Percentiles rank a stretch among this genome's conserved stretches.
These are phyloP conservation scores for Gymnothorax reevesii DNA, from an alignment of 2,797 vertebrate genomes.

Conservation along the genomic window DNA sequence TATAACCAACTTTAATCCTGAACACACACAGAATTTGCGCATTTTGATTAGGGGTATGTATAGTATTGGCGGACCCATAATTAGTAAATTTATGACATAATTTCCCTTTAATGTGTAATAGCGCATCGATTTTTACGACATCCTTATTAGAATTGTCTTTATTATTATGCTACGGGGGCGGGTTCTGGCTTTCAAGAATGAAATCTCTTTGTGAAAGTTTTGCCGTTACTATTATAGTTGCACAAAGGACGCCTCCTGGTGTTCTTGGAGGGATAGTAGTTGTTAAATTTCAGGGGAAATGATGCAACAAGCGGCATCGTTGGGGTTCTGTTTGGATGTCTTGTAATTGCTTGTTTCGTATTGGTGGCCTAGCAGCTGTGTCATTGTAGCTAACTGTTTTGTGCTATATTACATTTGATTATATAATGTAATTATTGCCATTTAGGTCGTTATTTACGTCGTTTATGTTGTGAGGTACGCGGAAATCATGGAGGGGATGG, in stretches of 20 bases:
- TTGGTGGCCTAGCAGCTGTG: not conserved
- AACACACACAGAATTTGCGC: not conserved
- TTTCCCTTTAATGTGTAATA: not conserved
- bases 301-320: not conserved
- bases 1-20: not conserved
- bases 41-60: not conserved
- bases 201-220: not conserved
- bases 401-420: no score
- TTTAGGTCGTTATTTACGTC: not conserved
- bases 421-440: not conserved
- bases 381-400: not conserved
- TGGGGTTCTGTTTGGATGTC: not conserved
- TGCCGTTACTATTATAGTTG: not conserved
- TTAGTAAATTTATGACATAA: not conserved
- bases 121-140: not conserved
- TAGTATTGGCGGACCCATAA: not conserved
- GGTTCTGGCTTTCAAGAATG: not conserved
- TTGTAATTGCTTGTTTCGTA: not conserved
- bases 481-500: not conserved
- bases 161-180: not conserved
- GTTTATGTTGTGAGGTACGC: not conserved
- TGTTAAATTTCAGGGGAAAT: slow-evolving; percentile 1
- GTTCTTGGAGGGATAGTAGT: slow-evolving; percentile 19
- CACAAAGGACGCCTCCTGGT: slow-evolving; percentile 44
- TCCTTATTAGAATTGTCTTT: not conserved